Base-by-base conservation (phyloP, 1,140 invertebrate genomes). In the Augochlora pura region DNA sequence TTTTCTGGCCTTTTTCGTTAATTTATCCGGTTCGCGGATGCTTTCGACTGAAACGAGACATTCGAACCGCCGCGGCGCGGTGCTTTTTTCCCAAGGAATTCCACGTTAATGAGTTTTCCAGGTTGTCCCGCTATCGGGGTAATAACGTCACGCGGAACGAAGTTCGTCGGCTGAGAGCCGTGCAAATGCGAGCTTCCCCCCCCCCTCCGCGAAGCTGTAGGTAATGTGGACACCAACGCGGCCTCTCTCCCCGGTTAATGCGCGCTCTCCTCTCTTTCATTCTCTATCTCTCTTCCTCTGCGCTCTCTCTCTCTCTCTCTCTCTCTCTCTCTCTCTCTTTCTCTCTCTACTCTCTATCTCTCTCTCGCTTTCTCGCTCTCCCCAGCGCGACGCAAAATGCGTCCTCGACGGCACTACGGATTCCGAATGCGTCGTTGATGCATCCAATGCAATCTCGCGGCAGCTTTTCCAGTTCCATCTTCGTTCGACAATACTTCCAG, bases 401-500 rank as follows among this genome's bases (percentile, higher is more conserved):
- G 8, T 65, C 63, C 21, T 23, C 38, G 25, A 39, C 62, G 62
- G 14, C 21, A 39, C 32, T 65, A 21, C 38, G 21, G 63, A 65
- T 65, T 65, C 63, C 32, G 38, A 42, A 65, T 23, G 63, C 63
- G 21, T 65, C 63, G 63, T 23, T 42, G 38, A 23, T 42, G 38
- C 63, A 42, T 65, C 63, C 21, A 21, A 39, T 42, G 38, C 63
- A 65, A 65, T 65, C 63, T n/a, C 38, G 21, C 54, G 32, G 32
- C 38, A 64, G 62, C 62, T 39, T n/a, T n/a, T 64, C 62, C 38
- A 65, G 63, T 65, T 65, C 39, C 63, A 65, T 65, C 63, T 65
- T 42, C 62, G 38, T 65, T 42, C 63, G 63, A 65, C 63, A 42
- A 65, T 65, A 23, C 21, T 23, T 23, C 9, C 38, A 65, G 38